Evolutionary conservation across 2,797 vertebrate genomes (phyloP), one percentile per base, ranked within the genome.

Genomic region (Sciurus carolinensis): DNA sequence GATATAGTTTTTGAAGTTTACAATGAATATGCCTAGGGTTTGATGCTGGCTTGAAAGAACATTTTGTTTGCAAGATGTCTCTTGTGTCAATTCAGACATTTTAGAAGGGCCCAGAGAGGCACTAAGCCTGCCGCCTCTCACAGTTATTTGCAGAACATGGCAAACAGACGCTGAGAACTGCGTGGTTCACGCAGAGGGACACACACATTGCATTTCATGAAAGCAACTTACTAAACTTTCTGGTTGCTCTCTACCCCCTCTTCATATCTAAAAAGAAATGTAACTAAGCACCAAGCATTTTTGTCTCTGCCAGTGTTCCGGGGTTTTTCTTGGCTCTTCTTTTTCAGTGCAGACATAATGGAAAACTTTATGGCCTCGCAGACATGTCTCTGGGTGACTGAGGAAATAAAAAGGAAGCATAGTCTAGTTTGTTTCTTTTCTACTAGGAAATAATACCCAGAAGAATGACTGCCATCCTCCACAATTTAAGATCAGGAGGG

Each of bases 251-350:
- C 30, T 52, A 28, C 17, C 0, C 42, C 26, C 42, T 87, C 85
- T 97, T 94, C 89, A 89, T 62, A 97, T 59, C 88, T 92, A 54
- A 90, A 85, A 79, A 96, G 52, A 87, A 97, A 96, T 3, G 3
- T 87, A 94, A 71, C 87, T 91, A 62, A 93, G 59, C 77, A 92
- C 91, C 66, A 97, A 90, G 66, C 96, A 80, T 69, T 97, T 97
- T 94, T 94, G 93, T 96, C 90, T 80, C 92, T 62, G 90, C 69
- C 92, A 87, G 2, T 94, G 87, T 97, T 95, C 94, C 76, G 85
- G 94, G 81, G 17, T 89, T 98, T 98, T 96, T 59, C 62, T 98
- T 96, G 97, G 80, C 94, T 97, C 33, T 11, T 77, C 75, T 97
- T 94, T 96, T 97, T 94, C 91, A 95, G 95, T 96, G 95, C 91